Conservation (phyloP, 2,888 invertebrate species). For the Panzeria rudis region DNA sequence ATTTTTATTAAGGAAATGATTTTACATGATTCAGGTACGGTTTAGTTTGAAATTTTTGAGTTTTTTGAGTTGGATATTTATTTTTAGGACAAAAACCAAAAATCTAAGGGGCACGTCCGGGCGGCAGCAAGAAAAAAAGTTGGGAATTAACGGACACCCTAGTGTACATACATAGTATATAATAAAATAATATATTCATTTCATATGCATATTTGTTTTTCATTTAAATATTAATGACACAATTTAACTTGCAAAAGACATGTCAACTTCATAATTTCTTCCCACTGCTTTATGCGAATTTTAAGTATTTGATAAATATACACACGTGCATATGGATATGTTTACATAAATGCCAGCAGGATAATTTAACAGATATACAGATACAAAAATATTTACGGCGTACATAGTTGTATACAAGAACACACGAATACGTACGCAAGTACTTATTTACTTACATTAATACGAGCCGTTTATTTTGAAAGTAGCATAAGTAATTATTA, state of each 20-base stretch:
- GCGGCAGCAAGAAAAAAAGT: too few species aligned
- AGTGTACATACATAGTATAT: not conserved
- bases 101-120: too few species aligned
- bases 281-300: not conserved
- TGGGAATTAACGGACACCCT: too few species aligned
- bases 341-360: not conserved
- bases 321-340: too few species aligned
- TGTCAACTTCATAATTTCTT: constrained; percentile 22
- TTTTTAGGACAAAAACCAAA: too few species aligned
- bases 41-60: too few species aligned
- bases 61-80: too few species aligned
- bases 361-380: not conserved
- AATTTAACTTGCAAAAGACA: constrained; percentile 36
- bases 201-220: not conserved
- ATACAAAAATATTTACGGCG: not conserved
- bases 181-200: constrained; percentile 21
- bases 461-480: too few species aligned
- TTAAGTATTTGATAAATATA: not conserved
- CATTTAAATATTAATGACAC: constrained; percentile 15
- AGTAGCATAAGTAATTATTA: too few species aligned
- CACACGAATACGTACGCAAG: not conserved
- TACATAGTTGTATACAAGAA: not conserved
- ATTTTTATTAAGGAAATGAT: too few species aligned
- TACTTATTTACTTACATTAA: not conserved
- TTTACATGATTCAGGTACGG: too few species aligned